A percentile compares a stretch with the other conserved stretches of the same genome.
phyloP scores from a whole-genome alignment of 2,113 vertebrate species.

The Actenoides hombroni region DNA sequence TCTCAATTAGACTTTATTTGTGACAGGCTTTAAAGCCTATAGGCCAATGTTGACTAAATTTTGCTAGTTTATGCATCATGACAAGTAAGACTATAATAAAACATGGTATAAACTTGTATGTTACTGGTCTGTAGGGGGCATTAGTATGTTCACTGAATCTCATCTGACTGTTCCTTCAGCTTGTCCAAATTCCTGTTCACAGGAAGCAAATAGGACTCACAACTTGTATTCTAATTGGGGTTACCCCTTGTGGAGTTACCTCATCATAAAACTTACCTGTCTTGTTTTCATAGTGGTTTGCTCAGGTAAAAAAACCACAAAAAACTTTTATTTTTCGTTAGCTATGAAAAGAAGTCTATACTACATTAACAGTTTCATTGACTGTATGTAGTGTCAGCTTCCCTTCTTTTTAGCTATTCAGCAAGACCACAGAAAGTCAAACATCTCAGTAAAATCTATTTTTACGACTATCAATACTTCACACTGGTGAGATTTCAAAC shows the following conservation, averaged over 20 bases:
- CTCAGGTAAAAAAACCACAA: neutral
- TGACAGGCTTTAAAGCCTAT: neutral
- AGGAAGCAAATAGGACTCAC: neutral
- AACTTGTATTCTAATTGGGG: neutral
- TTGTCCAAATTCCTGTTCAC: neutral
- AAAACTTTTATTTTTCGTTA: neutral
- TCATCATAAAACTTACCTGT: neutral
- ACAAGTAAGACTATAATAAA: neutral
- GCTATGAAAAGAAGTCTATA: neutral
- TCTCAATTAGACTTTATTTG: neutral
- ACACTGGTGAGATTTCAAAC: neutral
- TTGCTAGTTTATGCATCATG: neutral
- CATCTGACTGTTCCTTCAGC: neutral
- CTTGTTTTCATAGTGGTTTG: neutral
- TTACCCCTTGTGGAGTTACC: neutral
- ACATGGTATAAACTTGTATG: neutral
- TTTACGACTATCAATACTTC: neutral
- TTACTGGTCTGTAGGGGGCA: neutral
- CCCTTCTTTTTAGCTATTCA: neutral
- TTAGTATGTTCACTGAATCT: neutral
- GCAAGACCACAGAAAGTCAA: neutral
- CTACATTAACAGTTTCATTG: neutral
- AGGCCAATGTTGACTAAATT: neutral
- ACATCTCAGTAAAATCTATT: neutral
- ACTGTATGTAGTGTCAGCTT: neutral